phyloP scores from a whole-genome alignment of 92 coral and sea anemone genomes.

The Epizoanthus scotinus region DNA sequence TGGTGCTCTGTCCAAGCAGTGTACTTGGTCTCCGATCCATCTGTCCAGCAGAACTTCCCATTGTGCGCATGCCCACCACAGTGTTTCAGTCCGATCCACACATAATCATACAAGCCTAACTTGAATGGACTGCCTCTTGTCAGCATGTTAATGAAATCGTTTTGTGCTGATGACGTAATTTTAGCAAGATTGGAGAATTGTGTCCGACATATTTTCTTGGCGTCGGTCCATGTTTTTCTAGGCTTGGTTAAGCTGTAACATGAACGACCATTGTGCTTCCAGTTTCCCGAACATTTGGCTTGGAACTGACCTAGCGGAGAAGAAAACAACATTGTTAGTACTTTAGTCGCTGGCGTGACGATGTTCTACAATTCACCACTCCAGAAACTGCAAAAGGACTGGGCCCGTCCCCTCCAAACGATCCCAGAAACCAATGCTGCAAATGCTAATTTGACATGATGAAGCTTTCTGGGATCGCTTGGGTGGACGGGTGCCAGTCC shows the following conservation, averaged over 20 bases:
- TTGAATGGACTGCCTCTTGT: slow-evolving; percentile 2
- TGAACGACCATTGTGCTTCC: neutral
- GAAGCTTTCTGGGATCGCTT: no score
- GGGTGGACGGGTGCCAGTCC: no score
- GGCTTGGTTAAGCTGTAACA: slow-evolving; percentile 22
- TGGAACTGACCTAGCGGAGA: neutral
- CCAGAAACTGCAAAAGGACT: no score
- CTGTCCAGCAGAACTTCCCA: slow-evolving; percentile 25
- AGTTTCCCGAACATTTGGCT: slow-evolving; percentile 6
- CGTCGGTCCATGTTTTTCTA: neutral
- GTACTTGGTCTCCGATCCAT: slow-evolving; percentile 12
- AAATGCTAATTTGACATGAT: no score
- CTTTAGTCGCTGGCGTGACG: no score
- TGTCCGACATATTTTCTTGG: neutral
- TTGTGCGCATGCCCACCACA: neutral
- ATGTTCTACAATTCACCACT: no score
- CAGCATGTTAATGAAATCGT: slow-evolving; percentile 11
- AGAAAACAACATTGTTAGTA: neutral
- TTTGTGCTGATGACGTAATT: neutral
- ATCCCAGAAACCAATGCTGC: no score
- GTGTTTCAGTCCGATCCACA: slow-evolving; percentile 33
- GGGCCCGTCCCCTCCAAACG: no score
- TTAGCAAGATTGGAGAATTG: slow-evolving; percentile 9
- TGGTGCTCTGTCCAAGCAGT: neutral
- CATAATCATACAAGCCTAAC: neutral